These are phyloP conservation scores for Aviceda subcristata DNA, from an alignment of 2,113 vertebrate genomes.

Conservation along the genomic window DNA sequence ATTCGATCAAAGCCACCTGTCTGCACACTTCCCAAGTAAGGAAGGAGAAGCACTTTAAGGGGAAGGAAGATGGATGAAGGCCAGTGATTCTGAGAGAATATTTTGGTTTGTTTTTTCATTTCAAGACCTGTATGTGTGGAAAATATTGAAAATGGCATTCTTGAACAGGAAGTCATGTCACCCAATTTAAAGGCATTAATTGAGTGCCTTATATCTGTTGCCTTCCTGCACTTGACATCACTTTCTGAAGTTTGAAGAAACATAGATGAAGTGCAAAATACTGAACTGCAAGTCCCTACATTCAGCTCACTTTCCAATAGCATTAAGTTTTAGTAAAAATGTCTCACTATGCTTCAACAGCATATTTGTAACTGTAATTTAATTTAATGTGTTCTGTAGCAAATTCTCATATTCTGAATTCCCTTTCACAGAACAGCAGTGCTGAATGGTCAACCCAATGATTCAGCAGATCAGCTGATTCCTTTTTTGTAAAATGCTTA, in stretches of 20 bases:
- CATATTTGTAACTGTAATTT: neutral
- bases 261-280: neutral
- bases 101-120: neutral
- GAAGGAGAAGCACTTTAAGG: neutral
- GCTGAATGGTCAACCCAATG: neutral
- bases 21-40: slow-evolving; percentile 97
- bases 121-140: neutral
- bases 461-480: neutral
- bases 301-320: neutral
- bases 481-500: neutral
- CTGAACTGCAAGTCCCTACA: neutral
- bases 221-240: neutral
- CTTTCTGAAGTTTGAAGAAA: neutral
- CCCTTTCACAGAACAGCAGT: neutral
- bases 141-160: neutral
- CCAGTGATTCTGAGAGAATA: neutral
- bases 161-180: neutral
- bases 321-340: neutral
- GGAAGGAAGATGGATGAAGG: neutral
- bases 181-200: neutral
- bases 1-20: slow-evolving; percentile 95
- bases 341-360: neutral
- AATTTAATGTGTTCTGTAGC: neutral
- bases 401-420: neutral
- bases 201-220: neutral